phyloP scores from a whole-genome alignment of 2,113 vertebrate species.

The Melanerpes aurifrons region DNA sequence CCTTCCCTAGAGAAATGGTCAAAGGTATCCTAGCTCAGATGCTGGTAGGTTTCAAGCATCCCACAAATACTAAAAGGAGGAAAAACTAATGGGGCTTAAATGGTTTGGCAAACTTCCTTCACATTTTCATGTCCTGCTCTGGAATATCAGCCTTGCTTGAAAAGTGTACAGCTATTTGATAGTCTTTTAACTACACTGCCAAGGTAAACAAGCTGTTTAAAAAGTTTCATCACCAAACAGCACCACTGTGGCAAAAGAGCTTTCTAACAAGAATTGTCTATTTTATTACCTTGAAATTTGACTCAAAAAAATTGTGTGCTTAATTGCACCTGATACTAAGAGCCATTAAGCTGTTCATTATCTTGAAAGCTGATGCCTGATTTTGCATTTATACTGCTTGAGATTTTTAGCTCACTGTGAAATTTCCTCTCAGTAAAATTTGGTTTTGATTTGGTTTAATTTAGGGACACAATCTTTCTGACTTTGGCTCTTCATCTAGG shows the following conservation, averaged over 20 bases:
- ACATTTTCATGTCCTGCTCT: neutral
- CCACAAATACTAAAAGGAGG: neutral
- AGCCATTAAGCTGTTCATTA: neutral
- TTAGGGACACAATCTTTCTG: neutral
- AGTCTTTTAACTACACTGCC: neutral
- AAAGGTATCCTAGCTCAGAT: neutral
- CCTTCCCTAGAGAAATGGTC: neutral
- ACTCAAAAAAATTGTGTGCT: neutral
- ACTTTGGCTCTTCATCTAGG: neutral
- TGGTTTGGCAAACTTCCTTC: neutral
- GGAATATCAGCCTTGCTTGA: neutral
- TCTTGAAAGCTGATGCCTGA: neutral
- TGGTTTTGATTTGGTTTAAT: neutral
- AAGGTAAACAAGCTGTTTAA: neutral
- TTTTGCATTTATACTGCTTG: slow-evolving; percentile 6
- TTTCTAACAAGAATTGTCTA: neutral
- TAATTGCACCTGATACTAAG: neutral
- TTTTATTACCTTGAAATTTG: neutral
- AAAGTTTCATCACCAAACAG: neutral
- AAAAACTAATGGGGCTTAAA: neutral
- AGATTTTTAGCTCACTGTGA: neutral
- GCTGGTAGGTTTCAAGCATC: neutral
- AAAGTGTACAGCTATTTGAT: neutral
- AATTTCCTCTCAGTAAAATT: neutral
- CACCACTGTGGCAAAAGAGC: neutral